Percentiles rank a stretch among this genome's conserved stretches.
Evolutionary conservation across 2,113 vertebrate species (phyloP).

Genomic region (Coptodon bakossiorum): DNA sequence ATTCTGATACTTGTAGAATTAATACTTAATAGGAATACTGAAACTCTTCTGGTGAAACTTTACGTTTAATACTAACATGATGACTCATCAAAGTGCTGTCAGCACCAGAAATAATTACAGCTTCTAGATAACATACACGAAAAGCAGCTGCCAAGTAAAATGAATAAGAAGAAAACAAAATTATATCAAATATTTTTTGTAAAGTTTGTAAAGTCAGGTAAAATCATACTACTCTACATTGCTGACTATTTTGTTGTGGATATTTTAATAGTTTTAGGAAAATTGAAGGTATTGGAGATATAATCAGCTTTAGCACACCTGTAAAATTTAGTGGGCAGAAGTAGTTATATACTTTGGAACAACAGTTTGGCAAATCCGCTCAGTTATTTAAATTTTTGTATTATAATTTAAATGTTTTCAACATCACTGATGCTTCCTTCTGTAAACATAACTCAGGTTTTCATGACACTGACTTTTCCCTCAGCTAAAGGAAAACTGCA

Average conservation of each 20-base stretch:
- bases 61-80: fast-evolving
- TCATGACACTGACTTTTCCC: background rate
- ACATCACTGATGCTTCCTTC: background rate
- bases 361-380: fast-evolving
- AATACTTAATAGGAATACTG: fast-evolving
- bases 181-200: background rate
- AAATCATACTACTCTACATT: background rate
- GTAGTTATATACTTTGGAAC: fast-evolving
- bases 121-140: background rate
- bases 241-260: background rate
- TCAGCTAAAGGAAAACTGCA: background rate
- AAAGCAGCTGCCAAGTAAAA: background rate
- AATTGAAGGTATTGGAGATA: background rate
- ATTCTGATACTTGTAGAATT: background rate
- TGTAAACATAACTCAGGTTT: background rate
- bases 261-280: background rate
- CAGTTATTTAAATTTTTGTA: background rate
- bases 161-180: background rate
- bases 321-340: background rate
- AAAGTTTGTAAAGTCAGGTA: background rate
- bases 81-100: fast-evolving
- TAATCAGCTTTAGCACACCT: background rate
- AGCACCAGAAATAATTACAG: background rate
- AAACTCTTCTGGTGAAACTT: background rate
- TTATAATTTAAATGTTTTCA: fast-evolving